These are phyloP conservation scores for Parnassius orleans DNA, from an alignment of 2,888 invertebrate species.

Conservation along the genomic window DNA sequence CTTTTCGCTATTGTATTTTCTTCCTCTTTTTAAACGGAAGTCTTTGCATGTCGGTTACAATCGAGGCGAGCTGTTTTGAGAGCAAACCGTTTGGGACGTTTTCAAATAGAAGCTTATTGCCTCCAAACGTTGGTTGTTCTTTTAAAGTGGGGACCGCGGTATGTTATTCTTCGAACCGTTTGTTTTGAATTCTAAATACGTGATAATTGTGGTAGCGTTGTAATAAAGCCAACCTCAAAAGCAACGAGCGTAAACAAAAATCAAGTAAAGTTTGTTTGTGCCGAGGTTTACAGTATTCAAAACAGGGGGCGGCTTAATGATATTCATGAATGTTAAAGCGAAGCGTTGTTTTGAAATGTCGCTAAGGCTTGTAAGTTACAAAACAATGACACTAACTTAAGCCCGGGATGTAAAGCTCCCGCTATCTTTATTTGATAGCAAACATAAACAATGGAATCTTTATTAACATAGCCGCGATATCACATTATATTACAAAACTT, in stretches of 20 bases:
- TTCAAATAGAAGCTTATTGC: slow-evolving; percentile 65
- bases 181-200: slow-evolving; percentile 2
- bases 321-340: slow-evolving; percentile 76
- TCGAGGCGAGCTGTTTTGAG: slow-evolving; percentile 60
- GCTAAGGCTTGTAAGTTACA: slow-evolving; percentile 73
- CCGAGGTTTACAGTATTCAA: slow-evolving; percentile 64
- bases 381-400: slow-evolving; percentile 78
- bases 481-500: slow-evolving; percentile 62
- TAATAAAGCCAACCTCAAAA: slow-evolving; percentile 43
- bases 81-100: slow-evolving; percentile 63
- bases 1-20: slow-evolving; percentile 63
- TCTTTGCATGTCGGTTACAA: slow-evolving; percentile 67
- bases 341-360: slow-evolving; percentile 69
- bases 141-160: slow-evolving; percentile 37
- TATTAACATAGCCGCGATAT: slow-evolving; percentile 55
- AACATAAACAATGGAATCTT: slow-evolving; percentile 67
- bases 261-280: slow-evolving; percentile 55
- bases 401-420: slow-evolving; percentile 67
- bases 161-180: slow-evolving; percentile 55
- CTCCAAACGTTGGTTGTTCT: slow-evolving; percentile 53
- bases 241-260: slow-evolving; percentile 65
- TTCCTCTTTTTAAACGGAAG: slow-evolving; percentile 60
- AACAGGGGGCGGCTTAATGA: slow-evolving; percentile 69
- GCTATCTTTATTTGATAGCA: slow-evolving; percentile 72
- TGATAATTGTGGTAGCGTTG: not conserved